phyloP scores from a whole-genome alignment of 2,888 invertebrate species.

The Tenthredo livida region DNA sequence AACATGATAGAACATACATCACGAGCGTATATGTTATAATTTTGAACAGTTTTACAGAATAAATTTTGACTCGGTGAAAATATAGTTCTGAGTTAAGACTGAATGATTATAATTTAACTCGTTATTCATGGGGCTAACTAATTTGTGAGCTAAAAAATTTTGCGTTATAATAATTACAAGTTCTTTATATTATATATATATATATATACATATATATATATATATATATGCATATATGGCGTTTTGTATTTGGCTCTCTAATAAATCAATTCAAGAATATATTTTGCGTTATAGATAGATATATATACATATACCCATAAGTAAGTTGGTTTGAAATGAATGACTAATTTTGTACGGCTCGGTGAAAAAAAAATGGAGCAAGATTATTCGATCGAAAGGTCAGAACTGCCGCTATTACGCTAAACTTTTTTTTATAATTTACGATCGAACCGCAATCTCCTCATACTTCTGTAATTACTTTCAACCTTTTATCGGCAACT shows the following conservation, averaged over 20 bases:
- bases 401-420: conserved; percentile 34
- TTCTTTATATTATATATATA: background rate
- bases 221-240: background rate
- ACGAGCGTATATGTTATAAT: background rate
- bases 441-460: background rate
- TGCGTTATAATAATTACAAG: background rate
- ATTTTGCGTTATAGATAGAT: background rate
- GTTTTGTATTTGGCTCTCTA: background rate
- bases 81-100: background rate
- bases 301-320: background rate
- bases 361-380: conserved; percentile 26
- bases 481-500: conserved; percentile 9
- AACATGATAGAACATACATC: background rate
- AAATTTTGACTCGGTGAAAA: background rate
- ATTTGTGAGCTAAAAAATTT: background rate
- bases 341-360: conserved; percentile 1
- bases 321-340: background rate
- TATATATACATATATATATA: background rate
- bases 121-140: background rate
- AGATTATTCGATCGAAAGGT: background rate
- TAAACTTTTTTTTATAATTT: conserved; percentile 19
- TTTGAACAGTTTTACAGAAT: background rate
- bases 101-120: background rate
- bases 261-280: background rate
- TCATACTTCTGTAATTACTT: conserved; percentile 26